Percentiles rank a stretch among this genome's conserved stretches.
phyloP scores from a whole-genome alignment of 1,140 invertebrate species.

The Apolygus lucorum region DNA sequence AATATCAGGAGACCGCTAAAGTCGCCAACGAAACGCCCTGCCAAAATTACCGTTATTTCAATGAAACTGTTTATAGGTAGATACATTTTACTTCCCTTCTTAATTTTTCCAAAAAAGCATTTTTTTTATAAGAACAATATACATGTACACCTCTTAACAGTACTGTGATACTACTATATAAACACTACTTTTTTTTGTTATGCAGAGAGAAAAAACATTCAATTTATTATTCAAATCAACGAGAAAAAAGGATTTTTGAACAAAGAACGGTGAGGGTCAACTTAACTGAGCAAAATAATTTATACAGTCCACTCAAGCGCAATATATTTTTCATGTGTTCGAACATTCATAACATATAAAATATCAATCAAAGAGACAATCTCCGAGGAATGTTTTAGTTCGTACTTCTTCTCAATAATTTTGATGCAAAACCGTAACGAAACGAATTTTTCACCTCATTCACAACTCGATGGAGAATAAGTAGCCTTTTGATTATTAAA shows the following conservation, averaged over 20 bases:
- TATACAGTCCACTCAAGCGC: constrained; percentile 29
- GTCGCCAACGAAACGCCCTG: too few species aligned
- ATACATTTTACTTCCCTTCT: not conserved
- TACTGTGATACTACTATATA: constrained; percentile 11
- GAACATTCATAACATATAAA: constrained; percentile 27
- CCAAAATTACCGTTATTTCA: too few species aligned
- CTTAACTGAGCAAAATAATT: constrained; percentile 25
- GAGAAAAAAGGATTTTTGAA: too few species aligned
- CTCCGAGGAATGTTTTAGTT: constrained; percentile 26
- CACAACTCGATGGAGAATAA: not conserved
- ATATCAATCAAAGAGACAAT: constrained; percentile 24
- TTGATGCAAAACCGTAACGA: not conserved
- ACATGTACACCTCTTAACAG: constrained; percentile 14
- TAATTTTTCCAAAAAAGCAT: not conserved
- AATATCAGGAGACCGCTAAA: too few species aligned
- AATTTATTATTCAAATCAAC: too few species aligned
- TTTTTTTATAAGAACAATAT: not conserved
- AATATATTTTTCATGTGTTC: constrained; percentile 27
- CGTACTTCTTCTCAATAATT: constrained; percentile 12
- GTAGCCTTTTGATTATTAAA: not conserved
- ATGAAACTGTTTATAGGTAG: not conserved
- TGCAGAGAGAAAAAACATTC: constrained; percentile 8
- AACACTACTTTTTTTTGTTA: constrained; percentile 8
- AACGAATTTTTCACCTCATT: not conserved
- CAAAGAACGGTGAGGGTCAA: not conserved